These are phyloP conservation scores for Ameiurus melas DNA, from an alignment of 2,113 vertebrate genomes.

Conservation along the genomic window DNA sequence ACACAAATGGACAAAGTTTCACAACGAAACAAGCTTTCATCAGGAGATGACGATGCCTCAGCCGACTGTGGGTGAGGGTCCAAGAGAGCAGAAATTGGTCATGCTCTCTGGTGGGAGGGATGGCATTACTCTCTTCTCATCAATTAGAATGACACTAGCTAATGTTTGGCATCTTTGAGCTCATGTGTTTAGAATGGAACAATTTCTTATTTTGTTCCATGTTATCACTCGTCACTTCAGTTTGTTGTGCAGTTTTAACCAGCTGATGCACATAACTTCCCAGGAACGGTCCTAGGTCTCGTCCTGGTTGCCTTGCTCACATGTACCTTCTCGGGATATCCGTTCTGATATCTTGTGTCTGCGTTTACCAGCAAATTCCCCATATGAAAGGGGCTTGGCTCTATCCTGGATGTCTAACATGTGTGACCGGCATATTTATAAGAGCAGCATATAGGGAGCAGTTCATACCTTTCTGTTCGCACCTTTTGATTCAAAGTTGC, in stretches of 20 bases:
- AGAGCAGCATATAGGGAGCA: background rate
- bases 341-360: background rate
- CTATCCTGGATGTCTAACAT: background rate
- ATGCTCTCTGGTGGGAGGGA: too few species aligned
- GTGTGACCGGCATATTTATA: background rate
- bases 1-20: too few species aligned
- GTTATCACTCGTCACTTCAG: background rate
- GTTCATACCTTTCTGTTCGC: background rate
- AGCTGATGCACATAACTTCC: background rate
- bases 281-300: background rate
- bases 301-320: background rate
- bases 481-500: conserved; percentile 29
- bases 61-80: background rate
- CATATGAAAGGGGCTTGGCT: background rate
- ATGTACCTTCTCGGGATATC: background rate
- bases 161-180: background rate
- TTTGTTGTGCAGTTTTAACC: too few species aligned
- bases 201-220: too few species aligned
- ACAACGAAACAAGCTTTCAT: background rate
- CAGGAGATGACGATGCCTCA: background rate
- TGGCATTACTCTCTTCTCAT: background rate
- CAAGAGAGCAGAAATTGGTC: background rate
- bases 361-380: background rate
- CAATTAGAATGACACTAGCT: background rate
- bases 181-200: too few species aligned